Percentiles rank a stretch among this genome's conserved stretches.
Evolutionary conservation across 2,888 invertebrate species (phyloP).

Genomic region (Minunthozetes semirufus): DNA sequence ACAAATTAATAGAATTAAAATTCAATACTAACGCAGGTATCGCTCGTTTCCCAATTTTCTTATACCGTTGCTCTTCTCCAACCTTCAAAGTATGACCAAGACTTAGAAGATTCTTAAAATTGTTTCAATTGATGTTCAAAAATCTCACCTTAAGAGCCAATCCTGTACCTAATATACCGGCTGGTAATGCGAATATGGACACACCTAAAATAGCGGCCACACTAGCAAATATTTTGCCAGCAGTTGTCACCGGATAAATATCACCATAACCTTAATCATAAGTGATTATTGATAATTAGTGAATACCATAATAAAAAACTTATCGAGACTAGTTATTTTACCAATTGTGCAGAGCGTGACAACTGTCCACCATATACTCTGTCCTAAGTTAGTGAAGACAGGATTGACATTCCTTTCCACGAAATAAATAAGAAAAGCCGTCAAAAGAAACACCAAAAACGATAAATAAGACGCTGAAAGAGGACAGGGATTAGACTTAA

Average conservation of each 20-base stretch:
- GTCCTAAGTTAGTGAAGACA: constrained; percentile 11
- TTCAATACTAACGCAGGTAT: constrained; percentile 2
- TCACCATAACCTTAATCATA: constrained; percentile 54
- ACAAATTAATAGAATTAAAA: neutral
- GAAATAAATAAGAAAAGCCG: constrained; percentile 28
- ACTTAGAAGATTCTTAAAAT: neutral
- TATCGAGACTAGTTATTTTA: neutral
- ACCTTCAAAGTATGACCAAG: neutral
- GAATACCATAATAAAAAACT: no score
- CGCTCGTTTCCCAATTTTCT: neutral
- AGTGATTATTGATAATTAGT: no score
- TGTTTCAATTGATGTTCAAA: neutral
- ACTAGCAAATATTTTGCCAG: constrained; percentile 53
- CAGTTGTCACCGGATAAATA: constrained; percentile 52
- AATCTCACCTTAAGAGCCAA: constrained; percentile 3
- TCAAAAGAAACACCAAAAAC: neutral
- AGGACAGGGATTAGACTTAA: neutral
- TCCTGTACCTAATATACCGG: constrained; percentile 47
- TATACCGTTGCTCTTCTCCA: neutral
- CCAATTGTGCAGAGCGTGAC: constrained; percentile 52
- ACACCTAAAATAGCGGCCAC: constrained; percentile 53
- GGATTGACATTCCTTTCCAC: constrained; percentile 22
- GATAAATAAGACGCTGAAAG: neutral
- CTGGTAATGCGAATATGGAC: constrained; percentile 54
- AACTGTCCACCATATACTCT: constrained; percentile 39